phyloP scores from a whole-genome alignment of 2,113 vertebrate species.

The Parus major region DNA sequence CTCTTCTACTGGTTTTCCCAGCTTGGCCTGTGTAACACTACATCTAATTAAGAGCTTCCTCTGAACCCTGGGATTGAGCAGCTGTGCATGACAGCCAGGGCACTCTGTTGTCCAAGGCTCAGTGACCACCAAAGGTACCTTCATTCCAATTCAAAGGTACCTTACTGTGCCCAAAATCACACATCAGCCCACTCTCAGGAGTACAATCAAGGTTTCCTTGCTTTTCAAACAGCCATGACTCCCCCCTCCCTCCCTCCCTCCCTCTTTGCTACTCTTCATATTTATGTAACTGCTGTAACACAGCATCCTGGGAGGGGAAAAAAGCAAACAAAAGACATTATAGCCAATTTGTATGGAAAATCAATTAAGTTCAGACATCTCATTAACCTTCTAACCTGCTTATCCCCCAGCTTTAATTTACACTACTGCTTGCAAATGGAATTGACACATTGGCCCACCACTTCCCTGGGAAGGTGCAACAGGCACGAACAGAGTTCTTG shows the following conservation, averaged over 20 bases:
- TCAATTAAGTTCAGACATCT: constrained; percentile 52
- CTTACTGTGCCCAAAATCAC: background rate
- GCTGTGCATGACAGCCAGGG: background rate
- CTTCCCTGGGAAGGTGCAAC: constrained; percentile 16
- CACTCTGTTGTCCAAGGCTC: background rate
- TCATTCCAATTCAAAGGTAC: background rate
- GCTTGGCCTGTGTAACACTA: background rate
- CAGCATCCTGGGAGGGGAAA: background rate
- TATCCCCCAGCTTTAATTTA: constrained; percentile 31
- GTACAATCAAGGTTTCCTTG: background rate
- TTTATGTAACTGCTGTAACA: background rate
- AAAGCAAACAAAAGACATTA: constrained; percentile 33
- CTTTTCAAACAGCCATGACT: background rate
- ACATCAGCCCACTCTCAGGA: background rate
- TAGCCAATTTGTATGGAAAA: constrained; percentile 43
- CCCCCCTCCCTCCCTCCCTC: too few relatives aligned
- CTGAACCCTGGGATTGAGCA: background rate
- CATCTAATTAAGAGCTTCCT: background rate
- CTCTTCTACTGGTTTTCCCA: background rate
- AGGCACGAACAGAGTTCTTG: background rate
- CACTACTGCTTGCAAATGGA: background rate
- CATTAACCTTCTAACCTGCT: constrained; percentile 56
- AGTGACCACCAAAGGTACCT: too few relatives aligned
- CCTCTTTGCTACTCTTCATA: background rate
- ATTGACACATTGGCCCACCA: background rate